A percentile compares a stretch with the other conserved stretches of the same genome.
phyloP scores from a whole-genome alignment of 2,113 vertebrate species.

The Nyctereutes procyonoides region DNA sequence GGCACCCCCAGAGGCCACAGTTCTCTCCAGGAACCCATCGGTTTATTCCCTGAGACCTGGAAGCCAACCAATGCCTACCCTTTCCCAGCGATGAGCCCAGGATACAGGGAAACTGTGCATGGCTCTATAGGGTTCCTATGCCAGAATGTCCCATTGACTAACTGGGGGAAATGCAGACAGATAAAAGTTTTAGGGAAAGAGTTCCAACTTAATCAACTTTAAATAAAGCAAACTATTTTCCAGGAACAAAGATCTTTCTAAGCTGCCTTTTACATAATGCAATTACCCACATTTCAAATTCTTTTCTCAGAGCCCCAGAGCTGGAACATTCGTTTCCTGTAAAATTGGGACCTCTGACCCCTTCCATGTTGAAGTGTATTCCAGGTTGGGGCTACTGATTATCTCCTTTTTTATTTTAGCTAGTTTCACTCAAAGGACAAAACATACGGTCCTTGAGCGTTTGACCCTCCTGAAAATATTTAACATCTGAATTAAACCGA shows the following conservation, averaged over 20 bases:
- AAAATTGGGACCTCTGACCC: constrained; percentile 81
- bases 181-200: not conserved
- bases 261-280: constrained; percentile 77
- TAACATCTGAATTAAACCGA: constrained; percentile 88
- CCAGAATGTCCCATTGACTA: constrained; percentile 53
- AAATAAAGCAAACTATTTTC: constrained; percentile 77
- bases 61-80: not conserved
- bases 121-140: not conserved
- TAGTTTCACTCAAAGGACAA: constrained; percentile 90
- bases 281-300: constrained; percentile 78
- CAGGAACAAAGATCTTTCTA: constrained; percentile 67
- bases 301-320: constrained; percentile 79
- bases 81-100: not conserved
- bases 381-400: constrained; percentile 83
- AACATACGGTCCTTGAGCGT: constrained; percentile 84
- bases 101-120: accelerated
- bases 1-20: not conserved
- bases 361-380: constrained; percentile 76
- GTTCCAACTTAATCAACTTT: constrained; percentile 75
- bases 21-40: not conserved
- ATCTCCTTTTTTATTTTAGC: constrained; percentile 82
- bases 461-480: constrained; percentile 88
- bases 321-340: constrained; percentile 79
- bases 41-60: not conserved
- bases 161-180: constrained; percentile 21